phyloP scores from a whole-genome alignment of 2,888 invertebrate genomes.

The Rhimphoctona megacephalus region DNA sequence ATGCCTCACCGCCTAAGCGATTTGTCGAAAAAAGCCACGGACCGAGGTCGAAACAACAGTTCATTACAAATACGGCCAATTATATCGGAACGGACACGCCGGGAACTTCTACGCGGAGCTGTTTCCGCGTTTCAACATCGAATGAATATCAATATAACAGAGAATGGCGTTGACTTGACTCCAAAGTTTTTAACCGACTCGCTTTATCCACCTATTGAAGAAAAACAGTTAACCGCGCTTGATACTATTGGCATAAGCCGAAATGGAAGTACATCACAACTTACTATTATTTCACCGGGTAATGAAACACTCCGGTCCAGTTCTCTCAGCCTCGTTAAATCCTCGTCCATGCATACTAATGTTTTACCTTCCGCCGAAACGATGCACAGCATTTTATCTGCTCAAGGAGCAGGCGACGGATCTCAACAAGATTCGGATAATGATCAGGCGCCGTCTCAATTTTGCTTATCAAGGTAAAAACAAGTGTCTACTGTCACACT shows the following conservation, averaged over 20 bases:
- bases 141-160: slow-evolving; percentile 71
- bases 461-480: slow-evolving; percentile 78
- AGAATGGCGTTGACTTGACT: slow-evolving; percentile 84
- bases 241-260: slow-evolving; percentile 65
- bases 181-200: slow-evolving; percentile 84
- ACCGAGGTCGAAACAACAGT: slow-evolving; percentile 45
- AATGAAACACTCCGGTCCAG: slow-evolving; percentile 38
- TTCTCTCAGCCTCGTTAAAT: slow-evolving; percentile 62
- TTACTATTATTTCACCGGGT: slow-evolving; percentile 58
- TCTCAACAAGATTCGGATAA: slow-evolving; percentile 50
- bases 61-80: slow-evolving; percentile 49
- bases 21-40: slow-evolving; percentile 10
- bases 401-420: slow-evolving; percentile 51
- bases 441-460: slow-evolving; percentile 77
- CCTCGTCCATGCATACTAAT: slow-evolving; percentile 62
- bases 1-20: slow-evolving; percentile 45
- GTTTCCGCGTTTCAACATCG: slow-evolving; percentile 68
- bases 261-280: slow-evolving; percentile 55
- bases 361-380: slow-evolving; percentile 63
- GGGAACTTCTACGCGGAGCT: slow-evolving; percentile 29
- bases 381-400: slow-evolving; percentile 74
- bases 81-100: slow-evolving; percentile 47
- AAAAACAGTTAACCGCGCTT: slow-evolving; percentile 76
- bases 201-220: slow-evolving; percentile 78
- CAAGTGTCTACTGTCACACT: not conserved